Percentiles rank a stretch among this genome's conserved stretches.
Conservation (phyloP, 2,888 invertebrate genomes). For the Mythimna vitellina region DNA sequence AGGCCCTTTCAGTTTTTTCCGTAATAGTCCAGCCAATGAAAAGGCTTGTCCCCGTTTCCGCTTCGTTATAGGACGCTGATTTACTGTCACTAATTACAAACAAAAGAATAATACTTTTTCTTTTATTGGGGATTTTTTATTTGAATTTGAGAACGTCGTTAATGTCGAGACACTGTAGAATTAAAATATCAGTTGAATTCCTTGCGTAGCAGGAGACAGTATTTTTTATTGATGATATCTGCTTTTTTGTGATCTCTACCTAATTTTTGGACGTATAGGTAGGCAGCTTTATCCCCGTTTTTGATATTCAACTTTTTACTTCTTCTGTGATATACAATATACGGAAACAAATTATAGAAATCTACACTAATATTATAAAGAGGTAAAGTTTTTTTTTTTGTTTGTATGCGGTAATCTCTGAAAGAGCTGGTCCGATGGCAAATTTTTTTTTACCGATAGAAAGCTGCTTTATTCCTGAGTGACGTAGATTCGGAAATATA, state of each 20-base stretch:
- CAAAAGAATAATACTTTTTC: not conserved
- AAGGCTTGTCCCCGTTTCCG: constrained; percentile 3
- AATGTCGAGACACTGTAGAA: not conserved
- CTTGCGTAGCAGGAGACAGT: not conserved
- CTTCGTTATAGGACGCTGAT: not conserved
- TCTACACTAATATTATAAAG: too few relatives aligned
- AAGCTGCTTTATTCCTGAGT: too few relatives aligned
- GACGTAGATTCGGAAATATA: too few relatives aligned
- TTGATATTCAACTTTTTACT: too few relatives aligned
- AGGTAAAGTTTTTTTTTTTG: too few relatives aligned
- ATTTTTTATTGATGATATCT: not conserved
- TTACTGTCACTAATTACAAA: constrained; percentile 17
- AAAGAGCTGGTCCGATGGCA: too few relatives aligned
- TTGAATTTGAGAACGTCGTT: constrained; percentile 1
- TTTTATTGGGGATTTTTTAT: not conserved
- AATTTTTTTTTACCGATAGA: too few relatives aligned
- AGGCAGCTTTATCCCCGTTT: too few relatives aligned
- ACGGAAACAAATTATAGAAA: too few relatives aligned
- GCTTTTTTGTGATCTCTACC: not conserved
- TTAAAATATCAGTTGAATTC: not conserved
- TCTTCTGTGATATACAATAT: too few relatives aligned
- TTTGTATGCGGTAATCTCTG: too few relatives aligned
- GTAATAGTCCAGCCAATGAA: not conserved
- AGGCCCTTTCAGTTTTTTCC: not conserved
- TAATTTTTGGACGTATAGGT: too few relatives aligned